Conservation (phyloP, 1,140 invertebrate genomes). For the Akabosia matsudoensis region DNA sequence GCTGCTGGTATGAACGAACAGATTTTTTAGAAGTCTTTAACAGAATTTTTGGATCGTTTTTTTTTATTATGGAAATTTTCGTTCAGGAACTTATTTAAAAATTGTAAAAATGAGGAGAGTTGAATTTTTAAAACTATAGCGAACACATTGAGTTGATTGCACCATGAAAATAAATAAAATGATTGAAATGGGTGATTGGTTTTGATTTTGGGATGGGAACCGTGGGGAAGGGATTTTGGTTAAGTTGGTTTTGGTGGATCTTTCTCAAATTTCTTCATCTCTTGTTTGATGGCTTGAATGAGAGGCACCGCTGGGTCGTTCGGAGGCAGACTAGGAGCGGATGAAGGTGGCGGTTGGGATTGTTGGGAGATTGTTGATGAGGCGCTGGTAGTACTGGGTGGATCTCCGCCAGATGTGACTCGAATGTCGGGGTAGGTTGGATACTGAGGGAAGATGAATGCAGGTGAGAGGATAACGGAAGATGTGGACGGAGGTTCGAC, state of each 20-base stretch:
- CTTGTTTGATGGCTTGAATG: slow-evolving; percentile 62
- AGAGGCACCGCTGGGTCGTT: slow-evolving; percentile 63
- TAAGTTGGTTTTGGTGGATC: neutral
- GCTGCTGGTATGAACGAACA: too few species aligned
- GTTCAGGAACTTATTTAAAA: too few species aligned
- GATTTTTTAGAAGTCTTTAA: too few species aligned
- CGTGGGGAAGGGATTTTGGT: neutral
- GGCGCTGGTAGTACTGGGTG: neutral
- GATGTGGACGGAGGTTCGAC: neutral
- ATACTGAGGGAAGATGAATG: slow-evolving; percentile 42
- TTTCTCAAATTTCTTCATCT: slow-evolving; percentile 53
- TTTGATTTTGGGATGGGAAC: neutral
- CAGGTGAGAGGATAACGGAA: slow-evolving; percentile 11
- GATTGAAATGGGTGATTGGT: too few species aligned
- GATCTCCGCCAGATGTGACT: neutral
- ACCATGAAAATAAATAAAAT: too few species aligned
- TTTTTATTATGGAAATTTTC: too few species aligned
- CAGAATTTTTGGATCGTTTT: too few species aligned
- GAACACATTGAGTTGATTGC: too few species aligned
- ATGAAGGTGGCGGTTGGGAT: neutral
- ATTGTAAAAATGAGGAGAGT: too few species aligned
- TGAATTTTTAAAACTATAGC: too few species aligned
- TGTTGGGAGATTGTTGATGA: neutral
- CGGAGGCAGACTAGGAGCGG: slow-evolving; percentile 49
- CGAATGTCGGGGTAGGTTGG: slow-evolving; percentile 43